Conservation (phyloP, 2,113 vertebrate species). For the Leuciscus idus region DNA sequence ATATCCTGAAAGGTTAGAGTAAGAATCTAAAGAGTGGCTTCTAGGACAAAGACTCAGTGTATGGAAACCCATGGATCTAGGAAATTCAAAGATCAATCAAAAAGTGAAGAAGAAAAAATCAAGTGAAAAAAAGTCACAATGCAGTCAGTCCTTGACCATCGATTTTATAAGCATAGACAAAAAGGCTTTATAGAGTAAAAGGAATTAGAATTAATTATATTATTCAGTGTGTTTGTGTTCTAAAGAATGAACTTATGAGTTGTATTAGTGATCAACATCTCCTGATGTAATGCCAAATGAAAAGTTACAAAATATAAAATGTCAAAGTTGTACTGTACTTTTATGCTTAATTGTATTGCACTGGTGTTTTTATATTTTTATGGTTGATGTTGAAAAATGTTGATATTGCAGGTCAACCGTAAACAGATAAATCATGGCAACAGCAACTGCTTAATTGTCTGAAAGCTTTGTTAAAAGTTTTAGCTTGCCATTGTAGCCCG, state of each 20-base stretch:
- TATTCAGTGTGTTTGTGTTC: not conserved
- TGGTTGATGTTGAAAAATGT: not conserved
- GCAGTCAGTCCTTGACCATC: not conserved
- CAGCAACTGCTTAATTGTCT: constrained; percentile 18
- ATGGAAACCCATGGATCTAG: not conserved
- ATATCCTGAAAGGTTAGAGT: not conserved
- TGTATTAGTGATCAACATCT: not conserved
- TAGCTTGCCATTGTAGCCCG: constrained; percentile 35
- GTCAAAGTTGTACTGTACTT: not conserved
- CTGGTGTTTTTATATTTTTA: not conserved
- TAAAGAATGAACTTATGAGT: not conserved
- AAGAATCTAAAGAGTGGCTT: not conserved
- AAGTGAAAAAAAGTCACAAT: not conserved
- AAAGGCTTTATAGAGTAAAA: not conserved
- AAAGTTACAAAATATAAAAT: not conserved
- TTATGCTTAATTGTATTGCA: not conserved
- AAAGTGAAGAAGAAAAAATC: not conserved
- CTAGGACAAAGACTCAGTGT: not conserved
- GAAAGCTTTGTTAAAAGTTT: constrained; percentile 48
- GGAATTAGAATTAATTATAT: not conserved
- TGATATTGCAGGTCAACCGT: constrained; percentile 52
- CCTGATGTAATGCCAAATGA: not conserved
- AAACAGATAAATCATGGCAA: constrained; percentile 39
- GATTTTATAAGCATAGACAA: not conserved
- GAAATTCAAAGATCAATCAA: not conserved